phyloP scores from a whole-genome alignment of 2,797 vertebrate genomes.

The Thaleichthys pacificus region DNA sequence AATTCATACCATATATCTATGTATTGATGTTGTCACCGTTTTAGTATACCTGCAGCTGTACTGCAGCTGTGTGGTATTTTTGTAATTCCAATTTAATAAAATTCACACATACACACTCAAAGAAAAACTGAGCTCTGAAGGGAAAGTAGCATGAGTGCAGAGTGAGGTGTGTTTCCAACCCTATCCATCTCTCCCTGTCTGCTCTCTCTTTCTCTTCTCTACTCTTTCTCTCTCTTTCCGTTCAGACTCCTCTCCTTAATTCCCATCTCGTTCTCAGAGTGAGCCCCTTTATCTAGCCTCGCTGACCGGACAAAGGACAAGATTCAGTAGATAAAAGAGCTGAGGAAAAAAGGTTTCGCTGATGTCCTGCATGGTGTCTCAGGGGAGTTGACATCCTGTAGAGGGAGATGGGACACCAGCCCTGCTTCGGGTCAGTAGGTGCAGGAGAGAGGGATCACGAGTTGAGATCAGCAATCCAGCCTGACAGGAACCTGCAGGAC shows the following conservation, averaged over 20 bases:
- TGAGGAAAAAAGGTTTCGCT: no score
- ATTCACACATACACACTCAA: neutral
- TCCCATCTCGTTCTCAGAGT: neutral
- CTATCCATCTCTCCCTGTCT: neutral
- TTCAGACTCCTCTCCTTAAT: neutral
- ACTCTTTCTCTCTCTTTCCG: neutral
- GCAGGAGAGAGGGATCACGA: slow-evolving; percentile 26
- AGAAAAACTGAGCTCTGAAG: neutral
- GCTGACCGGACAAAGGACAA: neutral
- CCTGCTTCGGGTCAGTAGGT: slow-evolving; percentile 46
- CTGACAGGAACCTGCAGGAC: slow-evolving; percentile 23
- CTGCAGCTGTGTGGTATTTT: slow-evolving; percentile 15
- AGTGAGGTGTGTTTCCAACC: neutral
- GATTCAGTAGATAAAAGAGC: no score
- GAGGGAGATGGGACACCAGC: no score
- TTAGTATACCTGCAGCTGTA: slow-evolving; percentile 16
- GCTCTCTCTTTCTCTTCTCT: neutral
- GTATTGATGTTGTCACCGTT: neutral
- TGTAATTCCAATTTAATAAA: slow-evolving; percentile 13
- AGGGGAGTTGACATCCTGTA: neutral
- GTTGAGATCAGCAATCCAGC: neutral
- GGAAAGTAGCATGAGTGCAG: slow-evolving; percentile 2
- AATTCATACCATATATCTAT: no score
- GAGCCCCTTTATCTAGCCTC: neutral
- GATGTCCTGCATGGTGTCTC: neutral